Evolutionary conservation across 2,888 invertebrate genomes (phyloP).

Genomic region (Adelognathus sp.): DNA sequence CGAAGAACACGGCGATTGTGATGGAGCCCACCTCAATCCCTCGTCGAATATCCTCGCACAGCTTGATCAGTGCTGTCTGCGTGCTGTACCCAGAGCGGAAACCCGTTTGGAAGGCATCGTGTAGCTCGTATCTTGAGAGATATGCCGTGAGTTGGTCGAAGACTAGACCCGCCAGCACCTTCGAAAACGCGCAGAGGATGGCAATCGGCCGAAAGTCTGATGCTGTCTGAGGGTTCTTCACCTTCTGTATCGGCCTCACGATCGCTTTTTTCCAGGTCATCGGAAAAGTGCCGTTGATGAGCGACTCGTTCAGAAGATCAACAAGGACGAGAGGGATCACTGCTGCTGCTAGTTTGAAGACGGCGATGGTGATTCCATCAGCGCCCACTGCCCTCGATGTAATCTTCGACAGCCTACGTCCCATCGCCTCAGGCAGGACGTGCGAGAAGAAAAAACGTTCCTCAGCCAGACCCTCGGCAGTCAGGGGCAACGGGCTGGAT

Average conservation of each 20-base stretch:
- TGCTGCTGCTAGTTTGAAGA: neutral
- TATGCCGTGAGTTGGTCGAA: constrained; percentile 24
- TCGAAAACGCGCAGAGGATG: constrained; percentile 34
- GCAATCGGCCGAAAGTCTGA: constrained; percentile 43
- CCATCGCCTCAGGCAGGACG: neutral
- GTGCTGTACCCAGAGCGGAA: constrained; percentile 5
- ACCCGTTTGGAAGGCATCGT: neutral
- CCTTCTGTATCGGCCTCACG: constrained; percentile 32
- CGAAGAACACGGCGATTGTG: too few species aligned
- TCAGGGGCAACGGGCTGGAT: neutral
- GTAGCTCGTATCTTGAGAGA: neutral
- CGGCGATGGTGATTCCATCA: neutral
- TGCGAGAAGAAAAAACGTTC: neutral
- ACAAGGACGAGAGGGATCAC: neutral
- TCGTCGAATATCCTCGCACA: neutral
- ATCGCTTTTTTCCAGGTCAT: constrained; percentile 29
- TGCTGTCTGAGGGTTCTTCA: neutral
- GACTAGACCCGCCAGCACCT: constrained; percentile 37
- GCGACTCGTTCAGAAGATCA: neutral
- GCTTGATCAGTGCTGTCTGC: neutral
- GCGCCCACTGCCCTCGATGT: neutral
- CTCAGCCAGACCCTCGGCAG: neutral
- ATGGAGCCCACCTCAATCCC: neutral
- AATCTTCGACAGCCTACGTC: neutral
- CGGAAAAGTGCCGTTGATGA: neutral